Base-by-base conservation (phyloP, 2,113 vertebrate species). In the Paramormyrops kingsleyae region DNA sequence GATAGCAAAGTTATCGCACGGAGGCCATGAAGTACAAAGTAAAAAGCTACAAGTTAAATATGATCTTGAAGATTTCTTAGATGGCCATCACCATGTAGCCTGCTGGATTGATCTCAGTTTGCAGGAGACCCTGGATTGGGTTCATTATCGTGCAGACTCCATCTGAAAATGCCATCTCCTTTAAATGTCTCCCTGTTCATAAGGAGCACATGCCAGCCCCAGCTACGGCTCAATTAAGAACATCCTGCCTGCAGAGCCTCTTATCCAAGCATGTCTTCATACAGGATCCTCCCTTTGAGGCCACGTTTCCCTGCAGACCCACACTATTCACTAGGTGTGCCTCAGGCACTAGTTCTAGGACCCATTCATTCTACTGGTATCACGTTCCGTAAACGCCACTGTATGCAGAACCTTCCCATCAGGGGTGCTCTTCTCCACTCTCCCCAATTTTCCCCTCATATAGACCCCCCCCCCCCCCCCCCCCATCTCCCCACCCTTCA, bases 251-350 rank as follows among this genome's bases (percentile, higher is more conserved):
- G 15, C 56, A 66, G 88, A 90, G 90, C 91, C 93, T 70, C 62
- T 13, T 70, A 31, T 70, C 27, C 62, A 31, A 31, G 62, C n/a
- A 15, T 70, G 62, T 94, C 90, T 93, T 94, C 17, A 89, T 92
- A 92, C 93, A 92, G 93, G 91, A 89, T 77, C 91, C 74, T 42
- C 92, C 92, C 92, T 93, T 95, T 80, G 74, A 80, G 31, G 15
- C 17, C 13, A 35, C 15, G 70, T 17, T 77, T 77, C 15, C 70
- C 70, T 77, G 70, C 74, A 80, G 74, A 19, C 39, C 74, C 74
- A 42, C 12, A 12, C 35, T 42, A 80, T 80, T 80, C 35, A 35
- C 31, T 42, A 39, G 74, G 74, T 42, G 35, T 19, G 74, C 35
- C 74, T 80, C 74, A 80, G 17, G 35, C n/a, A 42, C 74, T 42